Conservation (phyloP, 1,140 invertebrate species). For the Pogonomyrmex californicus region DNA sequence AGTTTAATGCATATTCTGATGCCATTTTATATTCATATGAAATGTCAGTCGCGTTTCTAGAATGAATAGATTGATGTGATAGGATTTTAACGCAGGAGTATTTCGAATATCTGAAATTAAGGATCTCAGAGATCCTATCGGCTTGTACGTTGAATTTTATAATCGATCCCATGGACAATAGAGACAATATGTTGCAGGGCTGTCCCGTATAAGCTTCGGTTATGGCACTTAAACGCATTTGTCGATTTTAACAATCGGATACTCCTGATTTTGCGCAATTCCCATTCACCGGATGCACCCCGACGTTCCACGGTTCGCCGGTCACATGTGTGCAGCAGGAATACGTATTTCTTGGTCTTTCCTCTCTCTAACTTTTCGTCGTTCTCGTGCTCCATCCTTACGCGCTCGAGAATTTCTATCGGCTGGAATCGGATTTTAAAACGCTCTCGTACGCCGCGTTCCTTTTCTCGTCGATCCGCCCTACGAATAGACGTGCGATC, state of each 20-base stretch:
- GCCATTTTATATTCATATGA: not conserved
- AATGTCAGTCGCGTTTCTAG: not conserved
- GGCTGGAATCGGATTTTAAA: conserved; percentile 76
- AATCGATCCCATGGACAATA: conserved; percentile 35
- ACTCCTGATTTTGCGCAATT: conserved; percentile 79
- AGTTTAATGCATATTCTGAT: not conserved
- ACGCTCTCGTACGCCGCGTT: conserved; percentile 7
- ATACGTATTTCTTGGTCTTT: conserved; percentile 39
- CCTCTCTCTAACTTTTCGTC: conserved; percentile 52
- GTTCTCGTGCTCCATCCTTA: conserved; percentile 43
- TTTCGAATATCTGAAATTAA: conserved; percentile 12
- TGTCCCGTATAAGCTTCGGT: conserved; percentile 41
- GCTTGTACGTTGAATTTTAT: conserved; percentile 43
- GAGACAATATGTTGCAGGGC: conserved; percentile 39
- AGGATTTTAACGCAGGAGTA: not conserved
- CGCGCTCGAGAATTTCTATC: conserved; percentile 75
- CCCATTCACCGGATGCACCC: conserved; percentile 75
- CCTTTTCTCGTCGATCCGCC: not conserved
- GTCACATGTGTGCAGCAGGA: conserved; percentile 47
- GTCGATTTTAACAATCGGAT: conserved; percentile 72
- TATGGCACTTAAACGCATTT: conserved; percentile 74
- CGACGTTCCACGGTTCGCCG: conserved; percentile 65
- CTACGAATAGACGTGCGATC: not conserved
- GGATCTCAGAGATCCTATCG: not conserved
- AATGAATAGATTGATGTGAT: not conserved